Evolutionary conservation across 2,888 invertebrate species (phyloP).

Genomic region (Deroplatys truncata): DNA sequence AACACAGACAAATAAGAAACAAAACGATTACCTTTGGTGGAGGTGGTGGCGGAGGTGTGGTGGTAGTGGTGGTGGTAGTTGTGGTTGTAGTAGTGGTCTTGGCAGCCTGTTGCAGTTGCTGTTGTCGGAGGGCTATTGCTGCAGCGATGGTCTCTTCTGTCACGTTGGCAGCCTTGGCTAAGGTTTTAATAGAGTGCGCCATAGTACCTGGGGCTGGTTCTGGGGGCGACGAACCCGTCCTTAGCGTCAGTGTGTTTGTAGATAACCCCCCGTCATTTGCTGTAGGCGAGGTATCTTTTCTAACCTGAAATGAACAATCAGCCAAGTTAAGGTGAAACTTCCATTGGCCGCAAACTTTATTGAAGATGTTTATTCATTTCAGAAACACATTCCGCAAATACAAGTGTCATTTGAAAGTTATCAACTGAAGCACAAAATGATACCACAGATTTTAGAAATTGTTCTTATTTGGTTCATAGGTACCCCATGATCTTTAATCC

Average conservation of each 20-base stretch:
- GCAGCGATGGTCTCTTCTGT: constrained; percentile 74
- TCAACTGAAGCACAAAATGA: too few relatives aligned
- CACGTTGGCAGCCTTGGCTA: constrained; percentile 69
- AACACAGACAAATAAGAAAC: too few relatives aligned
- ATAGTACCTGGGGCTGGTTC: constrained; percentile 36
- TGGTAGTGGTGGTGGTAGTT: constrained; percentile 45
- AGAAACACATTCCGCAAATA: too few relatives aligned
- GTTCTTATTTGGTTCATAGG: too few relatives aligned
- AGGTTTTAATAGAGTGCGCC: constrained; percentile 50
- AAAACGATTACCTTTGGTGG: constrained; percentile 32
- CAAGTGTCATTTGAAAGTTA: too few relatives aligned
- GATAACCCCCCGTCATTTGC: constrained; percentile 22
- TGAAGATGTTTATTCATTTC: too few relatives aligned
- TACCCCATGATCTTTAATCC: too few relatives aligned
- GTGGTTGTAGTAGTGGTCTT: constrained; percentile 41
- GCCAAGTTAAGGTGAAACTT: too few relatives aligned
- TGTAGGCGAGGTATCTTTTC: constrained; percentile 16
- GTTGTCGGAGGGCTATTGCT: constrained; percentile 66
- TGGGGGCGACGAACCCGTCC: constrained; percentile 12
- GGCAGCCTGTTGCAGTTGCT: constrained; percentile 59
- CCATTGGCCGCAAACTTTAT: too few relatives aligned
- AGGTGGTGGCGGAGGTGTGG: constrained; percentile 43
- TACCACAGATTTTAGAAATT: too few relatives aligned
- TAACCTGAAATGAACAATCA: constrained; percentile 6
- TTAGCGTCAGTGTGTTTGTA: constrained; percentile 25